Evolutionary conservation across 2,888 invertebrate species (phyloP), one percentile per base, ranked within the genome.

Genomic region (Epirrita christyi): DNA sequence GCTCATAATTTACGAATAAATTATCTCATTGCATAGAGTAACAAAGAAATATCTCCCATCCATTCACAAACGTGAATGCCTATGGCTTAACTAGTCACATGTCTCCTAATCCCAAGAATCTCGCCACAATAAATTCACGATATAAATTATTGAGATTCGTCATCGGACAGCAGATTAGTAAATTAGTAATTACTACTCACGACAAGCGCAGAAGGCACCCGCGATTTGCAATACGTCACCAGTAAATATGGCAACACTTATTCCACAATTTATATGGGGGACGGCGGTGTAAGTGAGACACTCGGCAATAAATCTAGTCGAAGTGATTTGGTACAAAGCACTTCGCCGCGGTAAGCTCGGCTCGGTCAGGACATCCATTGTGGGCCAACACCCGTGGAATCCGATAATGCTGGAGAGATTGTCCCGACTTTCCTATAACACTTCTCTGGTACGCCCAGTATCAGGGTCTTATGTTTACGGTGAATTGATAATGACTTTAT

Each of bases 201-300:
- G 76, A 85, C 76, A 79, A 78, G 75, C 78, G 67, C 88, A 88
- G 86, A 84, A 87, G 88, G 87, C 81, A 76, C 77, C 80, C 67
- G 79, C 85, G 88, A 89, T 89, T 88, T 87, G 88, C 86, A 83
- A 88, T 80, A 88, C 87, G 88, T 90, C 91, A 89, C 88, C 82
- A 75, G 87, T 90, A 91, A 92, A 91, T 91, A 91, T 91, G 89
- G 88, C 84, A 88, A 90, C 89, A 91, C 89, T 91, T 89, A 88
- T 89, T 90, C 81, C 78, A 83, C 85, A 81, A 92, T 91, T 91
- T 90, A 89, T 91, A 80, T 77, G 68, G 81, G 76, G 85, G 85
- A 80, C 79, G 81, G 78, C 80, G 86, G 88, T 88, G 86, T 79
- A 81, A 82, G 74, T 81, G 86, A 84, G 86, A 83, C 83, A 82